A percentile compares a stretch with the other conserved stretches of the same genome.
phyloP scores from a whole-genome alignment of 2,888 invertebrate genomes.

The Sminthurides aquaticus region DNA sequence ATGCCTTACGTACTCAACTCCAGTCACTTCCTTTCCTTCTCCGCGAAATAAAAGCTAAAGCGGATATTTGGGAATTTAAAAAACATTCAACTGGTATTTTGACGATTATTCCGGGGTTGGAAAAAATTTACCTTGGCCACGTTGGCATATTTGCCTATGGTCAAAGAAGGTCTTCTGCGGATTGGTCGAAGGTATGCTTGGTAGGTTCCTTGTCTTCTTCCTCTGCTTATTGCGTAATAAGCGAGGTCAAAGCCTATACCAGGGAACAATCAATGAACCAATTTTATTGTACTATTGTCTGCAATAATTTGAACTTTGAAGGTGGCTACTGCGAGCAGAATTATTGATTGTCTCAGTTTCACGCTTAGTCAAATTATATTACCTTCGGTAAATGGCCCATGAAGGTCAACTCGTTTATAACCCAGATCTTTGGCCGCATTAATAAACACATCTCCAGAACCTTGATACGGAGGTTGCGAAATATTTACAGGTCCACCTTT shows the following conservation, averaged over 20 bases:
- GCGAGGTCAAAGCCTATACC: conserved; percentile 34
- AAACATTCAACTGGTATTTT: not conserved
- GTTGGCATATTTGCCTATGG: conserved; percentile 34
- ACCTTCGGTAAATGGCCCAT: conserved; percentile 40
- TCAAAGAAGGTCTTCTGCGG: conserved; percentile 23
- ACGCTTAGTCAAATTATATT: too few species aligned
- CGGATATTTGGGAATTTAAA: not conserved
- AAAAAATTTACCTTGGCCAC: conserved; percentile 30
- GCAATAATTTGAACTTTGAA: too few species aligned
- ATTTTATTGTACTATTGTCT: too few species aligned
- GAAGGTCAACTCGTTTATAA: conserved; percentile 30
- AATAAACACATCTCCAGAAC: conserved; percentile 28
- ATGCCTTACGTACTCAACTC: conserved; percentile 33
- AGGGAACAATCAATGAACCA: conserved; percentile 4
- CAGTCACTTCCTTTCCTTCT: conserved; percentile 33
- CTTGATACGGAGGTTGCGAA: conserved; percentile 27
- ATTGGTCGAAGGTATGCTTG: conserved; percentile 31
- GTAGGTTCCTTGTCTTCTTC: conserved; percentile 29
- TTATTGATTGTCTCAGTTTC: too few species aligned
- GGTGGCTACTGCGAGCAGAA: not conserved
- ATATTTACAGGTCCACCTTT: conserved; percentile 28
- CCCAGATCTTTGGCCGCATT: conserved; percentile 34
- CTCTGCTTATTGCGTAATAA: conserved; percentile 27
- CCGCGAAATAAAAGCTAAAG: conserved; percentile 16
- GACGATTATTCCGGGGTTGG: not conserved